Evolutionary conservation across 2,797 vertebrate genomes (phyloP).

Genomic region (Hydrocynus forskahlii): DNA sequence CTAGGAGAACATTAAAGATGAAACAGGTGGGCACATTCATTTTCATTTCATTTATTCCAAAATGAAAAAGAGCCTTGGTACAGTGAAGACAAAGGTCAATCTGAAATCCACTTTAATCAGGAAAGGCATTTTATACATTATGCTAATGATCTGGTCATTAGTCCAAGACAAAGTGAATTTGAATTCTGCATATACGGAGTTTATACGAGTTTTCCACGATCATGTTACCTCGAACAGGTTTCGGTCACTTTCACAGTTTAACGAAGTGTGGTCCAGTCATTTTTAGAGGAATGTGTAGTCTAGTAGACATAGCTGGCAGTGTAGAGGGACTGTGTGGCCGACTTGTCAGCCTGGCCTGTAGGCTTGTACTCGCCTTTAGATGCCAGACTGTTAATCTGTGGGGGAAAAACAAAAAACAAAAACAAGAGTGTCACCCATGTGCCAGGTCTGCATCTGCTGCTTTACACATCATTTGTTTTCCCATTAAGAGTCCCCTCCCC

Average conservation of each 20-base stretch:
- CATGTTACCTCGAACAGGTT: conserved; percentile 17
- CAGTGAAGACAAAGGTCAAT: neutral
- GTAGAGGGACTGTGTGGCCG: conserved; percentile 89
- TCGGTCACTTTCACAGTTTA: conserved; percentile 28
- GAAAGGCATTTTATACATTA: conserved; percentile 11
- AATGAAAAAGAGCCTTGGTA: neutral
- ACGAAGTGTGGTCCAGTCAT: conserved; percentile 12
- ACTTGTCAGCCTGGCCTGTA: conserved; percentile 77
- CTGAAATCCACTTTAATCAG: neutral
- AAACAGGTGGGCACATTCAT: neutral
- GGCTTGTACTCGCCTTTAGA: conserved; percentile 90
- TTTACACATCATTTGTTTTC: neutral
- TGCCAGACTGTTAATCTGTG: conserved; percentile 90
- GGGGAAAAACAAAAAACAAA: conserved; percentile 34
- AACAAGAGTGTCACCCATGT: conserved; percentile 18
- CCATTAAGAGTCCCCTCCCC: neutral
- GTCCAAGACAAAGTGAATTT: neutral
- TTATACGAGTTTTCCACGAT: neutral
- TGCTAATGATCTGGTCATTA: conserved; percentile 7
- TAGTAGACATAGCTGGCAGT: conserved; percentile 91
- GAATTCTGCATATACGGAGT: conserved; percentile 4
- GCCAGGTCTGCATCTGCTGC: conserved; percentile 29
- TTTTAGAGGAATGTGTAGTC: conserved; percentile 47
- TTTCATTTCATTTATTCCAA: conserved; percentile 26
- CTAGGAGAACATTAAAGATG: neutral